A percentile compares a stretch with the other conserved stretches of the same genome.
These are phyloP conservation scores for Nebria brevicollis DNA, from an alignment of 2,888 invertebrate genomes.

Conservation along the genomic window DNA sequence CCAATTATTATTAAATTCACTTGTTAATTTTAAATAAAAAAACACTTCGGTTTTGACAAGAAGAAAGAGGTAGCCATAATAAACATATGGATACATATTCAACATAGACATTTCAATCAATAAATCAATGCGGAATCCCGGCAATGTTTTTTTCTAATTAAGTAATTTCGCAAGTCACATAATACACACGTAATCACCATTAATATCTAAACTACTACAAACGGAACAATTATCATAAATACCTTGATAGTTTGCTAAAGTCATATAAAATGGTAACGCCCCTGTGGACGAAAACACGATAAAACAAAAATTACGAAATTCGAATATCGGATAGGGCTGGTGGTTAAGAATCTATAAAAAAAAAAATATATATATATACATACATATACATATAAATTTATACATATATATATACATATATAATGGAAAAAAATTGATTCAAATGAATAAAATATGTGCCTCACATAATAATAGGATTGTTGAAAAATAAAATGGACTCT, in stretches of 20 bases:
- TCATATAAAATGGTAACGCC: conserved; percentile 96
- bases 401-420: neutral
- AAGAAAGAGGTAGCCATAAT: no score
- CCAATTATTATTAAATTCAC: conserved; percentile 12
- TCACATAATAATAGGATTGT: neutral
- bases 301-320: conserved; percentile 44
- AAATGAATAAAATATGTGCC: neutral
- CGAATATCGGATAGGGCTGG: conserved; percentile 39
- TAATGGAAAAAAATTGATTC: neutral
- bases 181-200: neutral
- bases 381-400: neutral
- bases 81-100: no score
- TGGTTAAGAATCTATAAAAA: conserved; percentile 36
- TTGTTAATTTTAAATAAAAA: conserved; percentile 17
- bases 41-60: neutral
- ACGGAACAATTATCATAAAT: conserved; percentile 48
- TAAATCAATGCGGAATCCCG: neutral
- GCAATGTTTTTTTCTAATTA: neutral
- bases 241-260: conserved; percentile 95
- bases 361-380: conserved; percentile 17
- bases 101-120: conserved; percentile 10
- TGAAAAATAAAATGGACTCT: neutral
- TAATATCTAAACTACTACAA: neutral
- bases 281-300: conserved; percentile 74
- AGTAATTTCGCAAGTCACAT: conserved; percentile 30